Conservation (phyloP, 64 coral and sea anemone species). For the Montipora efflorescens region DNA sequence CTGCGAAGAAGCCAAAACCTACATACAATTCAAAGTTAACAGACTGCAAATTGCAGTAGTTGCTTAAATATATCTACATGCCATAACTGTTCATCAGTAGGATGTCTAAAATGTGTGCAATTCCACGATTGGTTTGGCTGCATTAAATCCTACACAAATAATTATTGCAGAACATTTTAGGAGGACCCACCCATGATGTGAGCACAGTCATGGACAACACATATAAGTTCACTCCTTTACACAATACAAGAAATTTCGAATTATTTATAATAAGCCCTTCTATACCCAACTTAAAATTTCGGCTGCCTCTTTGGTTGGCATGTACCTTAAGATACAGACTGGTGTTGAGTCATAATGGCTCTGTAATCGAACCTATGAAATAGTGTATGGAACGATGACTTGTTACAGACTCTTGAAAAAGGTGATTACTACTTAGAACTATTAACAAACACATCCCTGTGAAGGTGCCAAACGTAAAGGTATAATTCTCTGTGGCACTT, state of each 20-base stretch:
- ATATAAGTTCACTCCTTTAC: slow-evolving; percentile 6
- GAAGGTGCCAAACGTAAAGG: neutral
- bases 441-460: neutral
- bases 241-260: neutral
- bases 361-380: slow-evolving; percentile 4
- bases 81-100: too few relatives aligned
- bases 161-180: neutral
- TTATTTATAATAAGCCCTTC: slow-evolving; percentile 17
- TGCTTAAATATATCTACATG: too few relatives aligned
- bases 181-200: neutral
- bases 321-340: slow-evolving; percentile 6
- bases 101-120: neutral
- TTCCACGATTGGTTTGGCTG: neutral
- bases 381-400: neutral
- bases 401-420: slow-evolving; percentile 9
- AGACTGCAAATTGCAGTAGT: too few relatives aligned
- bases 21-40: too few relatives aligned
- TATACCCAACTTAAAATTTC: neutral
- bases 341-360: neutral
- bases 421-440: neutral
- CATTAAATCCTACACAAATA: neutral
- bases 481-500: too few relatives aligned
- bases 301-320: neutral
- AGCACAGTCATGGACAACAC: neutral
- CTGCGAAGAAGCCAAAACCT: too few relatives aligned